Percentiles rank a stretch among this genome's conserved stretches.
Evolutionary conservation across 2,797 vertebrate genomes (phyloP).

Genomic region (Acanthurus leucopareius): DNA sequence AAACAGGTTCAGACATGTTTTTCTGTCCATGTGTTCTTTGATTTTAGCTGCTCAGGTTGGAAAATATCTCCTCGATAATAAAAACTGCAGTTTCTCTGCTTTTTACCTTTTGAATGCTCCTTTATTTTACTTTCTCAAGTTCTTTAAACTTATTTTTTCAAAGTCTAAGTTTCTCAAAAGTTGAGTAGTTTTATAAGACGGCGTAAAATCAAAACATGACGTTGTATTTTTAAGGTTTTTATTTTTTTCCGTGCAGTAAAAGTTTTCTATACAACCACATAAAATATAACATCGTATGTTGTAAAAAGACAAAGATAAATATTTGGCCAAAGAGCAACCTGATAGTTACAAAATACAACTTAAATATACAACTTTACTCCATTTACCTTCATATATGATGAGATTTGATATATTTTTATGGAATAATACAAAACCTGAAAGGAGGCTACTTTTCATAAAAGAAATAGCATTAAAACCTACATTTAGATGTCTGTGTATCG

Average conservation of each 20-base stretch:
- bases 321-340: constrained; percentile 29
- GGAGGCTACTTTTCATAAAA: constrained; percentile 1
- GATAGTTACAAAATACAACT: not conserved
- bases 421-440: constrained; percentile 16
- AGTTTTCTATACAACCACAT: constrained; percentile 36
- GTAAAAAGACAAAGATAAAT: constrained; percentile 53
- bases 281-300: constrained; percentile 13
- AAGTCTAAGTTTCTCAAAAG: not conserved
- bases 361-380: constrained; percentile 29
- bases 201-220: not conserved
- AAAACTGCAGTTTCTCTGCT: not conserved
- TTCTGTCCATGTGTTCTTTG: not conserved
- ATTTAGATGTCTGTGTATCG: constrained; percentile 12
- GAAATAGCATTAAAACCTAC: constrained; percentile 5
- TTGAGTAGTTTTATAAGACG: not conserved
- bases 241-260: constrained; percentile 43
- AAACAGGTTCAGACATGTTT: not conserved
- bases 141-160: not conserved
- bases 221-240: constrained; percentile 31
- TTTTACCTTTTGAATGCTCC: not conserved
- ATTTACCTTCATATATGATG: constrained; percentile 33
- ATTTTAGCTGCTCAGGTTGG: not conserved
- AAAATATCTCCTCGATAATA: not conserved
- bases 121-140: too few relatives aligned
- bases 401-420: constrained; percentile 33